phyloP scores from a whole-genome alignment of 2,797 vertebrate genomes.

The Amblyopsis hoosieri region DNA sequence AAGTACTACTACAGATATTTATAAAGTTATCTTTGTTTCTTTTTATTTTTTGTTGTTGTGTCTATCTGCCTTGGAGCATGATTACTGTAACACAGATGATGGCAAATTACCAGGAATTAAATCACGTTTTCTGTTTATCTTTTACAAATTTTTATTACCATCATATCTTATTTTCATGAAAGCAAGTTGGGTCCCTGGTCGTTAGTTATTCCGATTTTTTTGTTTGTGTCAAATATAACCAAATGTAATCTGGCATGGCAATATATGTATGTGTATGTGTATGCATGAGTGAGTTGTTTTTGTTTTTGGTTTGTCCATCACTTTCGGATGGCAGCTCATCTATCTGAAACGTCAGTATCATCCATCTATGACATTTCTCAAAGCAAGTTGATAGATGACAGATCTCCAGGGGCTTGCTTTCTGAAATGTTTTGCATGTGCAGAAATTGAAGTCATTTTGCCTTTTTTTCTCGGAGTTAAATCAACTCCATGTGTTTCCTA shows the following conservation, averaged over 20 bases:
- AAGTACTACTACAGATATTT: constrained; percentile 48
- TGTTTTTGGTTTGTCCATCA: constrained; percentile 58
- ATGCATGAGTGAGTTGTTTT: constrained; percentile 16
- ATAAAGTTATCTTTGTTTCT: constrained; percentile 35
- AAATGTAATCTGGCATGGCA: constrained; percentile 50
- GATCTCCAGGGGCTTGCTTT: constrained; percentile 57
- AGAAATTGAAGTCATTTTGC: constrained; percentile 42
- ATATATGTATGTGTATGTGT: constrained; percentile 19
- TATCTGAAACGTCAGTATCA: constrained; percentile 60
- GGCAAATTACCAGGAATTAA: constrained; percentile 77
- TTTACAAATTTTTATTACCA: constrained; percentile 27
- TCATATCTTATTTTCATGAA: constrained; percentile 36
- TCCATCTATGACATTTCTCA: constrained; percentile 68
- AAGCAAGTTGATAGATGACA: constrained; percentile 70
- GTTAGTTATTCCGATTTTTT: constrained; percentile 10
- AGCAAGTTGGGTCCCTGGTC: constrained; percentile 1
- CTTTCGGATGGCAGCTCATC: constrained; percentile 66
- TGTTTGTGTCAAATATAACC: constrained; percentile 10
- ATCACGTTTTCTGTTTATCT: constrained; percentile 39
- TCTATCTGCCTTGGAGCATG: constrained; percentile 16
- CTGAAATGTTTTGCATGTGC: constrained; percentile 54
- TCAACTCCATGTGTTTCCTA: constrained; percentile 65
- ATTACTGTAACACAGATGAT: constrained; percentile 64
- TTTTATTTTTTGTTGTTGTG: constrained; percentile 29
- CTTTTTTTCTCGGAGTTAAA: constrained; percentile 70